phyloP scores from a whole-genome alignment of 2,888 invertebrate genomes.

The Teinopalpus imperialis region DNA sequence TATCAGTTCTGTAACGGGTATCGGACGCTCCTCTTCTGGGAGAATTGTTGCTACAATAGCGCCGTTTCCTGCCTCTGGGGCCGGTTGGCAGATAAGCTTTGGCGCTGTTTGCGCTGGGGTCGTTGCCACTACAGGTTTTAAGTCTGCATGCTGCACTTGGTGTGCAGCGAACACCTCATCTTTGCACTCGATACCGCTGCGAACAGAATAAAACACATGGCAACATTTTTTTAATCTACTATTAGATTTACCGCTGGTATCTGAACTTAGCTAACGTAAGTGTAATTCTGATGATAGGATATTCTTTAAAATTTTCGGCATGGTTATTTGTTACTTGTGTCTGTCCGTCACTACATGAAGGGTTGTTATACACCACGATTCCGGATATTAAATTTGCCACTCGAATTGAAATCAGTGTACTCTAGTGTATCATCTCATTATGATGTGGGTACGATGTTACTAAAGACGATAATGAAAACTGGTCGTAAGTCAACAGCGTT shows the following conservation, averaged over 20 bases:
- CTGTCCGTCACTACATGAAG: no score
- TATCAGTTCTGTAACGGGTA: slow-evolving; percentile 87
- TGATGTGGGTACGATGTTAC: neutral
- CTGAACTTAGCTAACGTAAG: no score
- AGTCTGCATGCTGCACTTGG: slow-evolving; percentile 71
- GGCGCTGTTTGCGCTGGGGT: slow-evolving; percentile 36
- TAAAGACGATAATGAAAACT: slow-evolving; percentile 36
- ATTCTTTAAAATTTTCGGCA: no score
- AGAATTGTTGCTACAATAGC: slow-evolving; percentile 59
- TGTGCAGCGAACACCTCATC: slow-evolving; percentile 89
- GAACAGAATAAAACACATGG: slow-evolving; percentile 59
- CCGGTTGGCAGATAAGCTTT: slow-evolving; percentile 34
- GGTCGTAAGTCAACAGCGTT: slow-evolving; percentile 14
- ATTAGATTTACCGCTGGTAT: slow-evolving; percentile 35
- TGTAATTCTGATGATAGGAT: slow-evolving; percentile 15
- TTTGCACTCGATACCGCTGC: slow-evolving; percentile 90
- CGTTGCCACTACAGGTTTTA: slow-evolving; percentile 60
- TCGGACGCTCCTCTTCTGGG: slow-evolving; percentile 78
- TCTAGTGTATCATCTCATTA: no score
- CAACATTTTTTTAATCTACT: slow-evolving; percentile 35
- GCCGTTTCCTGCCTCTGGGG: slow-evolving; percentile 56
- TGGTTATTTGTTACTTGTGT: no score
- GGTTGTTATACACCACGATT: no score
- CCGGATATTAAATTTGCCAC: no score
- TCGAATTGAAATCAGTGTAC: no score